Conservation (phyloP, 2,113 vertebrate species). For the Campylomormyrus numenius region DNA sequence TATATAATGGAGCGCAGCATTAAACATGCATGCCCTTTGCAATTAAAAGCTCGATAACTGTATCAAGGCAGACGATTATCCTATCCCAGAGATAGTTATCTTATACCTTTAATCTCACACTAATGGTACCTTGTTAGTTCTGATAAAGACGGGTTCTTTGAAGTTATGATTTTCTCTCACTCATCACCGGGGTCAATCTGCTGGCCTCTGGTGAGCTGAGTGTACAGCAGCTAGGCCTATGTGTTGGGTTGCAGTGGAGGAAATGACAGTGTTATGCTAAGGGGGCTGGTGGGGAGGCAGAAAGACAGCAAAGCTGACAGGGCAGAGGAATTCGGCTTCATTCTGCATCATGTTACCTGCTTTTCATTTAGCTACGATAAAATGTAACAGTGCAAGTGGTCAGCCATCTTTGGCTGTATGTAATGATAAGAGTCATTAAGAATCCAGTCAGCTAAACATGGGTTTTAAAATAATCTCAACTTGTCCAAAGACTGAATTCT, state of each 20-base stretch:
- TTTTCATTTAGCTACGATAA: background rate
- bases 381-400: background rate
- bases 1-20: background rate
- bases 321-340: background rate
- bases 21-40: constrained; percentile 6
- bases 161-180: background rate
- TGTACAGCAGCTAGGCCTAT: background rate
- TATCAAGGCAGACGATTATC: background rate
- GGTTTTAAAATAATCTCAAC: background rate
- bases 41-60: background rate
- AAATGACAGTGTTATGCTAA: background rate
- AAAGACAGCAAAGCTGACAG: background rate
- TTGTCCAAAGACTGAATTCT: background rate
- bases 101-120: background rate
- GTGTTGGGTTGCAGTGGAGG: background rate
- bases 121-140: constrained; percentile 5
- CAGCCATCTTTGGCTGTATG: background rate
- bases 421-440: background rate
- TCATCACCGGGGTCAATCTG: background rate
- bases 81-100: background rate
- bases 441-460: background rate
- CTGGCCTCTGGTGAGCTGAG: background rate
- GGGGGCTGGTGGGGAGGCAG: background rate
- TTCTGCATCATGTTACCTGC: background rate
- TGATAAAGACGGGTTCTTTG: background rate